phyloP scores from a whole-genome alignment of 2,797 vertebrate species.

The Poecile montanus region DNA sequence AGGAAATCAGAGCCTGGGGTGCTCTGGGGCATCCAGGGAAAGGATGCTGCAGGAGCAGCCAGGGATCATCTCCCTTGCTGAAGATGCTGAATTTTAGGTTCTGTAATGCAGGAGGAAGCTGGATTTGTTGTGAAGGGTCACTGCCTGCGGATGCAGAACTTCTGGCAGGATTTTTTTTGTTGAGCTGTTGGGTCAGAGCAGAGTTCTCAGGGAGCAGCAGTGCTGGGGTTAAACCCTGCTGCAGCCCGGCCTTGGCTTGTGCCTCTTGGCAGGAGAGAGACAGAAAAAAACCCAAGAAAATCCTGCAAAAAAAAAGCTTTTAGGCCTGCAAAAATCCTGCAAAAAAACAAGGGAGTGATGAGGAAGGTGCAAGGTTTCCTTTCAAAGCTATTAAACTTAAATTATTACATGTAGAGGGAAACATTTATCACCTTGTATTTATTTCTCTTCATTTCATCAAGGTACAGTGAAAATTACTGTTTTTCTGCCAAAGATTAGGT shows the following conservation, averaged over 20 bases:
- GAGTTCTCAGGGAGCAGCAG: not conserved
- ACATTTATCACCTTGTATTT: not conserved
- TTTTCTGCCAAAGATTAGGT: not conserved
- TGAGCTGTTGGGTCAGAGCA: not conserved
- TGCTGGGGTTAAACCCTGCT: not conserved
- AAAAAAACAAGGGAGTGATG: not conserved
- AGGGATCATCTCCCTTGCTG: not conserved
- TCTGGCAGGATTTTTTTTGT: not conserved
- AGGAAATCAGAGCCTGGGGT: not conserved
- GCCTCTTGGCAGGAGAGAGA: not conserved
- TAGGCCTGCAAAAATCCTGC: not conserved
- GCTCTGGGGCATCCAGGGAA: not conserved
- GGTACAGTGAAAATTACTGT: not conserved
- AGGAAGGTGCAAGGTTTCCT: not conserved
- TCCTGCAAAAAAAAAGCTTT: not conserved
- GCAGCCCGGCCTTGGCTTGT: not conserved
- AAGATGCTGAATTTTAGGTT: constrained; percentile 6
- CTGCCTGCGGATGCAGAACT: not conserved
- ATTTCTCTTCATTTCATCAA: not conserved
- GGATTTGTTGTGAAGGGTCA: constrained; percentile 1
- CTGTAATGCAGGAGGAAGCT: not conserved
- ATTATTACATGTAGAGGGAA: not conserved
- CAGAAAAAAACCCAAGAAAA: not conserved
- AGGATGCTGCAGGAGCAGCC: constrained; percentile 18
- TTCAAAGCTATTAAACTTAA: not conserved